Conservation (phyloP, 1,140 invertebrate species). For the Archivesica marissinica region DNA sequence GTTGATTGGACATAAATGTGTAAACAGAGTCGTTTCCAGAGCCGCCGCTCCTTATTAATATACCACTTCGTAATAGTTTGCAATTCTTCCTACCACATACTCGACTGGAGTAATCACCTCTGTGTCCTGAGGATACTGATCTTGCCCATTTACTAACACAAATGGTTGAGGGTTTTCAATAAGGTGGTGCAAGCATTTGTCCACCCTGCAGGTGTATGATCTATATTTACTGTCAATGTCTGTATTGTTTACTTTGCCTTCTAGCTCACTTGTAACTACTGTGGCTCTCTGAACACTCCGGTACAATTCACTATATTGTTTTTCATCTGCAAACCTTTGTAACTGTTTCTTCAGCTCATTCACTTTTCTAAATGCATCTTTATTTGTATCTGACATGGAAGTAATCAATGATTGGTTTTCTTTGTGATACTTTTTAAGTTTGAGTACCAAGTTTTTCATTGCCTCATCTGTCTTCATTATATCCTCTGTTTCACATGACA, state of each 20-base stretch:
- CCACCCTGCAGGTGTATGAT: neutral
- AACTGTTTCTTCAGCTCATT: neutral
- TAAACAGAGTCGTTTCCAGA: neutral
- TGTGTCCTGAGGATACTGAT: neutral
- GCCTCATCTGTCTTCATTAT: neutral
- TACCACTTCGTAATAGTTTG: neutral
- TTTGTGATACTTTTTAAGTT: neutral
- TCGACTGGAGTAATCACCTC: neutral
- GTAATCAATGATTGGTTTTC: neutral
- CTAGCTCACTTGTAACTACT: neutral
- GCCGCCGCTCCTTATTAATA: neutral
- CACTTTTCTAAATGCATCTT: neutral
- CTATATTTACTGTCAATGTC: neutral
- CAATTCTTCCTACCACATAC: slow-evolving; percentile 11
- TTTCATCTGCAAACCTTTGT: neutral
- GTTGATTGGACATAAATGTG: neutral
- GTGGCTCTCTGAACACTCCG: neutral
- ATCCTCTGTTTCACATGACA: neutral
- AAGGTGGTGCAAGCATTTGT: neutral
- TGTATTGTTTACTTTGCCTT: neutral
- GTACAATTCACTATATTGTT: neutral
- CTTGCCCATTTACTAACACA: neutral
- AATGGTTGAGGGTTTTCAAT: slow-evolving; percentile 13
- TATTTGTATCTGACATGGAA: neutral
- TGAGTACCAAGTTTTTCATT: neutral